These are phyloP conservation scores for Microctonus brassicae DNA, from an alignment of 2,888 invertebrate genomes.

Conservation along the genomic window DNA sequence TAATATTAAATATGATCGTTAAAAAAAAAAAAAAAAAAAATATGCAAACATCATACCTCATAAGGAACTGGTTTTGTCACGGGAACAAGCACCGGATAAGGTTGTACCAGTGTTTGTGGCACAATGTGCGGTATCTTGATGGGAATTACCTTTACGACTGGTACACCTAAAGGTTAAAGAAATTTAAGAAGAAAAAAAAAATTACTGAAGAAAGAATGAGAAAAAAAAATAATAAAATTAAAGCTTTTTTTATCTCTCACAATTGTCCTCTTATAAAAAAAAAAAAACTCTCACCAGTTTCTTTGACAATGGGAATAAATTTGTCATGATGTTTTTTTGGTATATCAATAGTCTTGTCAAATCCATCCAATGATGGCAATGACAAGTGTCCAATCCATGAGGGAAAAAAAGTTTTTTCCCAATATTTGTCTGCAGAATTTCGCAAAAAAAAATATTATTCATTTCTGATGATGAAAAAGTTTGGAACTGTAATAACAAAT, in stretches of 20 bases:
- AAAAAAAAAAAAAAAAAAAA: not conserved
- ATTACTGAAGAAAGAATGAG: not conserved
- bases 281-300: slow-evolving; percentile 69
- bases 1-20: not conserved
- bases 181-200: not conserved
- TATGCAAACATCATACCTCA: slow-evolving; percentile 42
- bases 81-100: slow-evolving; percentile 76
- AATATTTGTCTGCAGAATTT: too few species aligned
- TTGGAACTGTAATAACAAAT: not conserved
- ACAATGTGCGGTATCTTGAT: slow-evolving; percentile 72
- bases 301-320: slow-evolving; percentile 75
- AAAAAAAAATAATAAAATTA: not conserved
- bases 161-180: slow-evolving; percentile 66
- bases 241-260: not conserved
- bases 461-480: slow-evolving; percentile 22
- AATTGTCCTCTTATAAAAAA: not conserved
- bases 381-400: slow-evolving; percentile 14
- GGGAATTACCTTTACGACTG: slow-evolving; percentile 73
- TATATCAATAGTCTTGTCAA: slow-evolving; percentile 23
- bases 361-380: slow-evolving; percentile 32
- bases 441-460: too few species aligned
- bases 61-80: slow-evolving; percentile 74
- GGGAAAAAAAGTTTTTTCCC: slow-evolving; percentile 25
- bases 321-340: slow-evolving; percentile 49
- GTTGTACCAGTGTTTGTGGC: slow-evolving; percentile 73